Base-by-base conservation (phyloP, 2,888 invertebrate genomes). In the Diachrysia chrysitis region DNA sequence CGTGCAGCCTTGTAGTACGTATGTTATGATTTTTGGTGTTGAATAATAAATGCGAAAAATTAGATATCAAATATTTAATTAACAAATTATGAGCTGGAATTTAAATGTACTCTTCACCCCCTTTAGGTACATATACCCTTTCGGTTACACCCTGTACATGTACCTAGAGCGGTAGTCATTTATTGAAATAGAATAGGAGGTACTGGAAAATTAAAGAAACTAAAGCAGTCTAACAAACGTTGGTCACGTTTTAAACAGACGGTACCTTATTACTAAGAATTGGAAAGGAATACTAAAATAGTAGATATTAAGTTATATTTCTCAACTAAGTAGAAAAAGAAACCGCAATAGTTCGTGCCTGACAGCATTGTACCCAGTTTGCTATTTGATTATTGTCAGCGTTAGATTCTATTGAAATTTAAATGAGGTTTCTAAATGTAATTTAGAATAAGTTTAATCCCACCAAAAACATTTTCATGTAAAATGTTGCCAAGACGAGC, bases 201-300 rank as follows among this genome's bases (percentile, higher is more conserved):
- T 37, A 60, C 46, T 66, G 23, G 57, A 14, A 63, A 77, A 69
- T 61, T 23, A 35, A 60, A 54, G 51, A 42, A 58, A 66, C 54
- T 42, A 48, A 51, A 59, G 55, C 46, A 58, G 35, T 29, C 51
- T 58, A 54, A 62, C n/a, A 17, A 51, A 60, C 48, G 19, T 25
- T 32, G 37, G 42, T 55, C 53, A 73, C 37, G 59, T 51, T 10
- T 16, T 16, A 48, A 55, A 9, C 32, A 51, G 25, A 62, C 37
- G n/a, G 29, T 16, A 64, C 23, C 19, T 17, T 53, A 10, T 57
- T 73, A 65, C 62, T 12, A 37, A 17, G 7, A 54, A 55, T 59
- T 62, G 53, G n/a, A 25, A 21, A 17, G 16, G 48, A 69, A 64
- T 62, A 54, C 58, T 68, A 61, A 58, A 55, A n/a, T n/a, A n/a